Evolutionary conservation across 2,888 invertebrate species (phyloP).

Genomic region (Acleris sparsana): DNA sequence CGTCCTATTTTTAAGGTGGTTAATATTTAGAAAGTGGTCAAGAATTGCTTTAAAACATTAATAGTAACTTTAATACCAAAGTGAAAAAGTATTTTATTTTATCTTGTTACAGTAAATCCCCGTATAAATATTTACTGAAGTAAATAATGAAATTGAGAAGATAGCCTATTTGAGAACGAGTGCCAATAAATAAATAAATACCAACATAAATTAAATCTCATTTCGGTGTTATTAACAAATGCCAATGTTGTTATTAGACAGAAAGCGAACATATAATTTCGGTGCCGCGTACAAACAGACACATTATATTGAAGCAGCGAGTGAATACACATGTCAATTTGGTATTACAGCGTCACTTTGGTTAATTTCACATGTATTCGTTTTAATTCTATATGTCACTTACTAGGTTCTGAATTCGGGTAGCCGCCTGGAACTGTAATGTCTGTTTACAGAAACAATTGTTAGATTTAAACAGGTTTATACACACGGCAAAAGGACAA

Average conservation of each 20-base stretch:
- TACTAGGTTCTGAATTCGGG: slow-evolving; percentile 35
- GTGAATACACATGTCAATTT: slow-evolving; percentile 11
- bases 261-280: slow-evolving; percentile 10
- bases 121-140: neutral
- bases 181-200: neutral
- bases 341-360: slow-evolving; percentile 8
- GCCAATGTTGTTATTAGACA: slow-evolving; percentile 23
- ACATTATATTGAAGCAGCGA: neutral
- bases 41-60: neutral
- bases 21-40: neutral
- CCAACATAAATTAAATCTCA: slow-evolving; percentile 2
- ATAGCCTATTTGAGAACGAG: neutral
- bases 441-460: slow-evolving; percentile 33
- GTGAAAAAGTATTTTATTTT: neutral
- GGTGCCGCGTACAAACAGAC: neutral
- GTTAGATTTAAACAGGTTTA: slow-evolving; percentile 10
- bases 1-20: neutral
- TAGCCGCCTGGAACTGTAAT: slow-evolving; percentile 33
- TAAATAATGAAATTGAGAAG: neutral
- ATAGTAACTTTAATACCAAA: neutral
- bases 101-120: neutral
- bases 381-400: slow-evolving; percentile 26
- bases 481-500: slow-evolving; percentile 15
- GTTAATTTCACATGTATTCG: slow-evolving; percentile 27
- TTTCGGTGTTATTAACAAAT: slow-evolving; percentile 32